Conservation (phyloP, 53 echinoderm and acorn worm genomes). For the Paracentrotus lividus region DNA sequence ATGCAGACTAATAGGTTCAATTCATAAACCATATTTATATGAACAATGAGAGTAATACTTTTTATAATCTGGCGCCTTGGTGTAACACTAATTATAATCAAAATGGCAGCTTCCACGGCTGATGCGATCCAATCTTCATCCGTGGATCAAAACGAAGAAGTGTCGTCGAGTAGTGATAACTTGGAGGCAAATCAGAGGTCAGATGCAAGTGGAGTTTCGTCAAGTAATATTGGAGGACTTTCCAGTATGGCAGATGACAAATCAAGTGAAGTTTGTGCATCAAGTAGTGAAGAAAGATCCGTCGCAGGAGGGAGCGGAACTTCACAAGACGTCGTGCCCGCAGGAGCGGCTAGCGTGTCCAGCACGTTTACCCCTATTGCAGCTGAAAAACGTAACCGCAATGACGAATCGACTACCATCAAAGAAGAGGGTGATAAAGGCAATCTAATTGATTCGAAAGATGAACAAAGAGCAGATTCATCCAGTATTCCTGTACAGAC, state of each 20-base stretch:
- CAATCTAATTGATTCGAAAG: neutral
- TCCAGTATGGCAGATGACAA: neutral
- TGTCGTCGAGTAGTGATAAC: slow-evolving; percentile 47
- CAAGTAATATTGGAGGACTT: slow-evolving; percentile 1
- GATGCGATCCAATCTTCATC: neutral
- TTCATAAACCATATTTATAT: too few species aligned
- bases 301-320: neutral
- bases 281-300: neutral
- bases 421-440: neutral
- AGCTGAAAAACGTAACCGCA: neutral
- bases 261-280: neutral
- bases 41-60: too few species aligned
- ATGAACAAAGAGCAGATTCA: slow-evolving; percentile 2
- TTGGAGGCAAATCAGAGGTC: neutral
- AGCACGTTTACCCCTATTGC: slow-evolving; percentile 2
- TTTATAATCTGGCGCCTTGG: neutral
- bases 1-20: too few species aligned
- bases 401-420: neutral
- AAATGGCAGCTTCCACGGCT: slow-evolving; percentile 64
- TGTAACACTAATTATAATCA: neutral
- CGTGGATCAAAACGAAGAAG: slow-evolving; percentile 26
- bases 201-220: neutral
- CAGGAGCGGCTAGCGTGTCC: neutral
- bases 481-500: neutral
- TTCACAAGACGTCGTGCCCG: neutral